A percentile compares a stretch with the other conserved stretches of the same genome.
Evolutionary conservation across 2,797 vertebrate species (phyloP).

Genomic region (Sus cebifrons): DNA sequence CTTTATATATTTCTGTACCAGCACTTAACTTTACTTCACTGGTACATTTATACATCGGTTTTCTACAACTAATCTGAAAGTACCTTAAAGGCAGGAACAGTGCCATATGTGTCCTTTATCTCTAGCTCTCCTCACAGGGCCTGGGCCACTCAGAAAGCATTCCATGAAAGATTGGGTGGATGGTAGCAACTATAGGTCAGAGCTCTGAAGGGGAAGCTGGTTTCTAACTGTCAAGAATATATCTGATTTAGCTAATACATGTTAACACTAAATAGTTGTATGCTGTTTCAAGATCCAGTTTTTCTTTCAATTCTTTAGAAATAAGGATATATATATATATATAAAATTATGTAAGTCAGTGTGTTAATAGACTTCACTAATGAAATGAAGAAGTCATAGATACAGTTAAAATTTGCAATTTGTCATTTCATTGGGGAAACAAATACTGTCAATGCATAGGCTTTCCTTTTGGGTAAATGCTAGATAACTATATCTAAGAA

Average conservation of each 20-base stretch:
- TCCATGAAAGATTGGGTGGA: background rate
- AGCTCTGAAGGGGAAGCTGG: constrained; percentile 26
- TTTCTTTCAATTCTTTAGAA: constrained; percentile 29
- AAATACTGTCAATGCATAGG: background rate
- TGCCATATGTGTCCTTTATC: constrained; percentile 13
- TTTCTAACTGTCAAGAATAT: constrained; percentile 51
- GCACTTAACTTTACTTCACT: background rate
- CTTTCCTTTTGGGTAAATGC: constrained; percentile 18
- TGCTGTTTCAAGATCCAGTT: background rate
- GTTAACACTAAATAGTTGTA: constrained; percentile 27
- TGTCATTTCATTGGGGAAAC: background rate
- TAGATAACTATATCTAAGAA: background rate
- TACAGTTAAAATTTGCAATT: constrained; percentile 45
- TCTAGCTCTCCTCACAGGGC: background rate
- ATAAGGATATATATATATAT: background rate
- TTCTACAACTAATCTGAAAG: constrained; percentile 22
- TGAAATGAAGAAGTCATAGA: constrained; percentile 28
- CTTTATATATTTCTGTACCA: background rate
- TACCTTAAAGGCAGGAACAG: background rate
- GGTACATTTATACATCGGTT: background rate
- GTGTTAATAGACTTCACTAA: background rate
- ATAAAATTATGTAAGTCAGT: background rate
- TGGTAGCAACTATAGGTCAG: background rate
- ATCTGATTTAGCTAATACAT: background rate
- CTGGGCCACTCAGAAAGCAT: background rate